A percentile compares a stretch with the other conserved stretches of the same genome.
These are phyloP conservation scores for Heliconius ethilla DNA, from an alignment of 2,888 invertebrate genomes.

Conservation along the genomic window DNA sequence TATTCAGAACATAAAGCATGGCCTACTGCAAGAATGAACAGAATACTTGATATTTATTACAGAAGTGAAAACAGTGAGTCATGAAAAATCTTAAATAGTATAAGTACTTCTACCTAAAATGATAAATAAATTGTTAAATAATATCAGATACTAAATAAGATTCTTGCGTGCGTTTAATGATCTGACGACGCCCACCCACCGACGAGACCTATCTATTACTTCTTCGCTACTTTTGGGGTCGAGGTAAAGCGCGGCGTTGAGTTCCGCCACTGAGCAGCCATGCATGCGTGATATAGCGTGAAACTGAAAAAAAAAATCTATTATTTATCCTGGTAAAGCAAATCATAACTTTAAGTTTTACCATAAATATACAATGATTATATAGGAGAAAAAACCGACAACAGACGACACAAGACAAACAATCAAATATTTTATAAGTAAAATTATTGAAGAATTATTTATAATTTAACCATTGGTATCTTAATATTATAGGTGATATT, in stretches of 20 bases:
- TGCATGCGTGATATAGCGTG: too few species aligned
- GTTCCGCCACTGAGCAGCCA: too few species aligned
- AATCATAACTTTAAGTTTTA: too few species aligned
- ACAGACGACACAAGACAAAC: not conserved
- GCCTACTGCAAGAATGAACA: slow-evolving; percentile 57
- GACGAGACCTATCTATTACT: too few species aligned
- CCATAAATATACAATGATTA: not conserved
- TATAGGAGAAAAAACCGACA: not conserved
- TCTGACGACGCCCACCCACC: not conserved
- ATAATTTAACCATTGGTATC: slow-evolving; percentile 6
- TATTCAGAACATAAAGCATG: slow-evolving; percentile 63
- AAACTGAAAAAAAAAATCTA: too few species aligned
- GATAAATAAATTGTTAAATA: not conserved
- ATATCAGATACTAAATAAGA: not conserved
- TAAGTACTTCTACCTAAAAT: not conserved
- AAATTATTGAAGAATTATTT: slow-evolving; percentile 43
- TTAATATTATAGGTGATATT: slow-evolving; percentile 44
- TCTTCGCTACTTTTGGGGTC: too few species aligned
- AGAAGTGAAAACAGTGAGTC: slow-evolving; percentile 59
- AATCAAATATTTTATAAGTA: not conserved
- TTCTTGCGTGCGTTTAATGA: not conserved
- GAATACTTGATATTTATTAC: slow-evolving; percentile 69
- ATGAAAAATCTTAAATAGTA: slow-evolving; percentile 38
- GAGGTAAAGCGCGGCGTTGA: too few species aligned
- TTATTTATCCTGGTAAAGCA: not conserved